Conservation (phyloP, 2,113 vertebrate genomes). For the Heterotis niloticus region DNA sequence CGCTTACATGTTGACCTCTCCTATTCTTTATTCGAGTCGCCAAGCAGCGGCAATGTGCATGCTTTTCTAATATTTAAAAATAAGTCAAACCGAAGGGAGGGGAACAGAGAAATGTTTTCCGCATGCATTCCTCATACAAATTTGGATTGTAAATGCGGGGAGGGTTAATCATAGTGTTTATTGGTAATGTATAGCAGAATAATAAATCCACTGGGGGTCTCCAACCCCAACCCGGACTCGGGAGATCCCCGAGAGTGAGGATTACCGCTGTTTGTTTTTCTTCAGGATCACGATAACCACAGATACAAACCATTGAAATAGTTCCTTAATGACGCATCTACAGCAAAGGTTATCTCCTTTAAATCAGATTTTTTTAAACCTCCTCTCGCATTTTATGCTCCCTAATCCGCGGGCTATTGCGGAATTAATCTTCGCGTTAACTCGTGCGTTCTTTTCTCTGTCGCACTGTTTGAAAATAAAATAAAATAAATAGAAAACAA, state of each 20-base stretch:
- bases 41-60: background rate
- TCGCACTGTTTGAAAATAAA: too few relatives aligned
- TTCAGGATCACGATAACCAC: slow-evolving; percentile 35
- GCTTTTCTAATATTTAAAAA: background rate
- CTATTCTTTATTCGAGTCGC: background rate
- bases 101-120: background rate
- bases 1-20: background rate
- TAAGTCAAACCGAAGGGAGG: background rate
- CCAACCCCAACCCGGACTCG: too few relatives aligned
- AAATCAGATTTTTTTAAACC: background rate
- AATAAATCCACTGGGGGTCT: slow-evolving; percentile 17
- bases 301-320: slow-evolving; percentile 34
- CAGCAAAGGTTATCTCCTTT: background rate
- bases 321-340: slow-evolving; percentile 5
- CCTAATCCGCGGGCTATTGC: background rate
- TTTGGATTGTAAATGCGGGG: background rate
- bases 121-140: background rate
- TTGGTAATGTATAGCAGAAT: slow-evolving; percentile 15
- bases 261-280: slow-evolving; percentile 37
- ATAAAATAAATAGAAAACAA: too few relatives aligned
- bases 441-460: too few relatives aligned
- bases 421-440: too few relatives aligned
- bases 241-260: background rate
- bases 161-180: background rate
- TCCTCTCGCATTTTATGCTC: background rate